Evolutionary conservation across 2,888 invertebrate genomes (phyloP), one percentile per base, ranked within the genome.

Genomic region (Cephus runcator): DNA sequence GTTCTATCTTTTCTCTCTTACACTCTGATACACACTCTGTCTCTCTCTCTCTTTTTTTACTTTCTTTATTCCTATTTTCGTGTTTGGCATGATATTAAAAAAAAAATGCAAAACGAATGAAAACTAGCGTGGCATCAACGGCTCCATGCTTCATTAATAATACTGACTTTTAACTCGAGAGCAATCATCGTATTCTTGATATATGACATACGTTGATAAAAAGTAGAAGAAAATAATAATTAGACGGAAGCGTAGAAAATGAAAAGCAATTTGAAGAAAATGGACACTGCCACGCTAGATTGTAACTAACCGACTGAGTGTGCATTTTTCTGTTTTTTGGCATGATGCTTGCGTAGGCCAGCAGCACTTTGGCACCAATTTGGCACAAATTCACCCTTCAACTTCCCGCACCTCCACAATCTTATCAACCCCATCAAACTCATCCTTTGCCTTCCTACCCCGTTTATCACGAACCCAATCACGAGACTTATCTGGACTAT

Each of bases 331-430:
- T 91, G 88, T 91, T 90, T 91, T 91, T 88, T 87, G 88, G 91
- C 90, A 91, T 91, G 91, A 87, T 86, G 90, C 91, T 91, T 91
- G 86, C 86, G 89, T 90, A 91, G 91, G 90, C 87, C 86, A 87
- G 88, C 87, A 89, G 89, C 88, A 90, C 86, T 87, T 87, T 88
- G 90, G 90, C 89, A 87, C 84, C 88, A 89, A 85, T 87, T 87
- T 88, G 90, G 90, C 90, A 91, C 89, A 83, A 88, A 86, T 84
- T 83, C 83, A 79, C 80, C 77, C 76, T 71, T 78, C 36, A 68
- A 36, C 75, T 23, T 56, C 81, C 83, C 82, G 75, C 34, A 77
- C 34, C 75, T 77, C 75, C 78, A 69, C 76, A 34, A 73, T 30
- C 56, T 56, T 56, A 56, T 23, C 23, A 56, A 56, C 56, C 23